Evolutionary conservation across 2,888 invertebrate species (phyloP).

Genomic region (Sesamia inferens): DNA sequence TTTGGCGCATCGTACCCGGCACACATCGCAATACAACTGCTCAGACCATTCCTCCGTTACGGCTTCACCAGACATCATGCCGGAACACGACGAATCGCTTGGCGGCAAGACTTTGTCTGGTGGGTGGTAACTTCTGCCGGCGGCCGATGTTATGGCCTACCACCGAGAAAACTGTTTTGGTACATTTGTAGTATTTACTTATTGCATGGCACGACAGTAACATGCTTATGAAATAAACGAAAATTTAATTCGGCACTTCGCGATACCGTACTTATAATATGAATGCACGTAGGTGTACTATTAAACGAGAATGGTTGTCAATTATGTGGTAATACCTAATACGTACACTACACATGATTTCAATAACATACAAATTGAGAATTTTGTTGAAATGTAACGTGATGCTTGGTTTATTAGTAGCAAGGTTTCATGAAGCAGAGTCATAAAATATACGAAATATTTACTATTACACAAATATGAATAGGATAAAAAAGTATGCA

Average conservation of each 20-base stretch:
- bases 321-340: neutral
- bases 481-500: constrained; percentile 9
- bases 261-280: too few relatives aligned
- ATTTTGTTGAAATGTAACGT: neutral
- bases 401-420: constrained; percentile 6
- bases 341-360: too few relatives aligned
- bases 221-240: neutral
- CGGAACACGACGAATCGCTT: too few relatives aligned
- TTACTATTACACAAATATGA: constrained; percentile 9
- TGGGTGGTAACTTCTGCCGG: too few relatives aligned
- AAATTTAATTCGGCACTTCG: neutral
- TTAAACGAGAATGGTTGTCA: neutral
- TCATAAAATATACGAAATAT: constrained; percentile 13
- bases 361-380: neutral
- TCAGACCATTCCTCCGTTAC: too few relatives aligned
- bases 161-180: too few relatives aligned
- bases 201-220: neutral
- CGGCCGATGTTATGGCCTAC: too few relatives aligned
- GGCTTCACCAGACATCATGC: too few relatives aligned
- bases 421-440: constrained; percentile 16
- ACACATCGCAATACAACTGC: too few relatives aligned
- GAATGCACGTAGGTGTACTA: neutral
- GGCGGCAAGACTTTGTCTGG: too few relatives aligned
- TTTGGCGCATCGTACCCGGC: too few relatives aligned
- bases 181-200: neutral